Evolutionary conservation across 2,797 vertebrate genomes (phyloP).

Genomic region (Eulemur coronatus): DNA sequence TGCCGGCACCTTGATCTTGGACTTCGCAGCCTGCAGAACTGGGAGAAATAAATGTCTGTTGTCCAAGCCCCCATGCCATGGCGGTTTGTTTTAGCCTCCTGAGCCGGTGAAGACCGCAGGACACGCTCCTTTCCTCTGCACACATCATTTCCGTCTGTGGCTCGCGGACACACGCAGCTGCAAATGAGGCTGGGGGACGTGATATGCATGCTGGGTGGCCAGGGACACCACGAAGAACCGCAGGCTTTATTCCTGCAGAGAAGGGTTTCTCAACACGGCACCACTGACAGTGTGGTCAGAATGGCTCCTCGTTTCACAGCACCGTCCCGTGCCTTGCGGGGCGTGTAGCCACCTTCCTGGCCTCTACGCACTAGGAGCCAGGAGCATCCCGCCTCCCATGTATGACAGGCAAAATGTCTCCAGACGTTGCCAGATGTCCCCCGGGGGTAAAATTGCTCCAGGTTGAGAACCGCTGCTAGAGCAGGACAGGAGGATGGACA

Average conservation of each 20-base stretch:
- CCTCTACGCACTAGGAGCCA: background rate
- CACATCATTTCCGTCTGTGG: background rate
- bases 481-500: background rate
- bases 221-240: background rate
- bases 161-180: background rate
- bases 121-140: background rate
- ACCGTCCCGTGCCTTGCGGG: too few relatives aligned
- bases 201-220: background rate
- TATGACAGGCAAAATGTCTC: background rate
- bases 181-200: background rate
- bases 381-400: fast-evolving
- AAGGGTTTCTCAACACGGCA: background rate
- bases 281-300: background rate
- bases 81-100: background rate
- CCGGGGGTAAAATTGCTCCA: background rate
- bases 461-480: background rate
- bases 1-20: background rate
- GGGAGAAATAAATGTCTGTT: background rate
- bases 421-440: background rate
- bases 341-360: background rate
- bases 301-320: fast-evolving
- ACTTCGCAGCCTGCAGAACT: background rate
- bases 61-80: background rate
- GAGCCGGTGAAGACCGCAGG: too few relatives aligned
- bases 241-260: background rate